phyloP scores from a whole-genome alignment of 2,888 invertebrate genomes.

The Thymelicus sylvestris region DNA sequence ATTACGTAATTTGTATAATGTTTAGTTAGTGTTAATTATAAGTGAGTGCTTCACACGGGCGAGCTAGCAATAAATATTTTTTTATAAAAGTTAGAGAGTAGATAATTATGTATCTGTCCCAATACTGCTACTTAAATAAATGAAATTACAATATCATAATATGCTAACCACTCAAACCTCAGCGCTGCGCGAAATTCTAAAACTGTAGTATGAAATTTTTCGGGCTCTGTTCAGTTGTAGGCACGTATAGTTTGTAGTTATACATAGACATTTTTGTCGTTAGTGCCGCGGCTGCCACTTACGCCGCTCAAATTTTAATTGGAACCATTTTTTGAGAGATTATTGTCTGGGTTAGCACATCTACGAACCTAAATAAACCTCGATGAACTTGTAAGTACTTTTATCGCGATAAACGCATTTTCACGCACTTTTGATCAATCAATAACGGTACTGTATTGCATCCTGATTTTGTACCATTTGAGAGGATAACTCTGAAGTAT shows the following conservation, averaged over 20 bases:
- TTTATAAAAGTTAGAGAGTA: too few relatives aligned
- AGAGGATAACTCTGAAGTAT: neutral
- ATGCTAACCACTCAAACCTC: constrained; percentile 36
- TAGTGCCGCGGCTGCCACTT: constrained; percentile 51
- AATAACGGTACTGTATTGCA: constrained; percentile 6
- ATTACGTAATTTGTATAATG: too few relatives aligned
- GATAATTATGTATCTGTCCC: too few relatives aligned
- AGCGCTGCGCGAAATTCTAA: constrained; percentile 44
- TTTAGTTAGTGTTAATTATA: too few relatives aligned
- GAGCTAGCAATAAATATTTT: too few relatives aligned
- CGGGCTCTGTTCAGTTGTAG: constrained; percentile 46
- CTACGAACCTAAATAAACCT: constrained; percentile 3
- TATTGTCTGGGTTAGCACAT: constrained; percentile 45
- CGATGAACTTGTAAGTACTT: neutral
- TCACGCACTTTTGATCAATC: constrained; percentile 14
- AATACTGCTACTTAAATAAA: too few relatives aligned
- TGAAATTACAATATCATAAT: constrained; percentile 7
- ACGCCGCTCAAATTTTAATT: constrained; percentile 71
- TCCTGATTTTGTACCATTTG: neutral
- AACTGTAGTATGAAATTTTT: constrained; percentile 45
- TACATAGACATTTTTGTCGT: constrained; percentile 56
- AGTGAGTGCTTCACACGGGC: too few relatives aligned
- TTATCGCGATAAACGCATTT: constrained; percentile 3
- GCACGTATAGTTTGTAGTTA: constrained; percentile 56
- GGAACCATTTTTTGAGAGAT: constrained; percentile 67